These are phyloP conservation scores for Remorina albescens DNA, from an alignment of 2,797 vertebrate genomes.

Conservation along the genomic window DNA sequence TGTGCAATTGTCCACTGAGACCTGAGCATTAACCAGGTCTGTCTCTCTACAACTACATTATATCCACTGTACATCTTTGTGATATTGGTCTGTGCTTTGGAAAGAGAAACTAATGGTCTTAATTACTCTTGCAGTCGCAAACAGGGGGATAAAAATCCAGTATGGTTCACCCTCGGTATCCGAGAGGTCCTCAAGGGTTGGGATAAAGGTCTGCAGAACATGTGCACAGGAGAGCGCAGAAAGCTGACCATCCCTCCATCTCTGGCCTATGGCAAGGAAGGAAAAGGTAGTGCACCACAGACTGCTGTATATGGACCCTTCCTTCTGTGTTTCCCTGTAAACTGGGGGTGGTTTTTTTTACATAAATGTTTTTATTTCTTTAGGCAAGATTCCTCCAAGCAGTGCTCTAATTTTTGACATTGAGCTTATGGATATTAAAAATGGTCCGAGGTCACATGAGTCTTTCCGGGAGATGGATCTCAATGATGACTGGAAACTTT, in stretches of 20 bases:
- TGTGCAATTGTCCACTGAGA: not conserved
- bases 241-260: conserved; percentile 91
- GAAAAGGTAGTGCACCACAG: conserved; percentile 87
- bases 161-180: conserved; percentile 96
- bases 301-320: not conserved
- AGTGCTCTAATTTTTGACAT: conserved; percentile 95
- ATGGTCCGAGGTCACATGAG: conserved; percentile 95
- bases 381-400: conserved; percentile 94
- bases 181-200: conserved; percentile 92
- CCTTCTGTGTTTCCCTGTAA: not conserved
- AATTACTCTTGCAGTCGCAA: conserved; percentile 84
- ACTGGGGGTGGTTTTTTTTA: too few relatives aligned
- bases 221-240: conserved; percentile 94
- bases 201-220: conserved; percentile 93
- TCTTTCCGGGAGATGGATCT: conserved; percentile 98
- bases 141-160: conserved; percentile 91
- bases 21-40: not conserved
- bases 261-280: conserved; percentile 95
- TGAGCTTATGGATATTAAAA: conserved; percentile 93
- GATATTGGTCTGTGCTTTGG: conserved; percentile 12
- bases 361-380: conserved; percentile 3
- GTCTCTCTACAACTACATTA: not conserved
- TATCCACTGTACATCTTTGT: conserved; percentile 14
- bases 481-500: conserved; percentile 97
- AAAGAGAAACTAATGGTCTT: conserved; percentile 52